phyloP scores from a whole-genome alignment of 1,140 invertebrate genomes.

The Cataglyphis hispanica region DNA sequence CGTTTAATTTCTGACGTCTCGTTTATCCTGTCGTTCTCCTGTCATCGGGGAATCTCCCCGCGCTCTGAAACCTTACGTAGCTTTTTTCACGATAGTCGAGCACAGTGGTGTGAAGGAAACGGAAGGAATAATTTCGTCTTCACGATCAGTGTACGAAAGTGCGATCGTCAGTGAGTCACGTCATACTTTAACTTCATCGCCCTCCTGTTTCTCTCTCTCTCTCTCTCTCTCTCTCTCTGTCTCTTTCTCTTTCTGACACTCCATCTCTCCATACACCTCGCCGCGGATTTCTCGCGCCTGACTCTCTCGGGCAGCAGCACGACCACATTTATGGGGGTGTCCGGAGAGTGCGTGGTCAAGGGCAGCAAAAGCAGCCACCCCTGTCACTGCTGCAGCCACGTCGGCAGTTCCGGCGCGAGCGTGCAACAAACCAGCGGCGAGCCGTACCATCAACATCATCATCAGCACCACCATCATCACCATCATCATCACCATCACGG shows the following conservation, averaged over 20 bases:
- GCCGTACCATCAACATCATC: constrained; percentile 75
- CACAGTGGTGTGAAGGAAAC: constrained; percentile 41
- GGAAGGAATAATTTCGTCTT: not conserved
- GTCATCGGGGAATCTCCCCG: not conserved
- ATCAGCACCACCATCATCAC: constrained; percentile 76
- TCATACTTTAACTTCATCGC: not conserved
- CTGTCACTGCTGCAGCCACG: constrained; percentile 83
- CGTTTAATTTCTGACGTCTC: not conserved
- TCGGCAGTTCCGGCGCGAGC: constrained; percentile 77
- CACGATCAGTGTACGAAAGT: constrained; percentile 53
- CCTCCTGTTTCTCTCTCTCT: not conserved
- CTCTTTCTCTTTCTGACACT: not conserved
- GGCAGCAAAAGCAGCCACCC: constrained; percentile 82
- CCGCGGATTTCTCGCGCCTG: constrained; percentile 27
- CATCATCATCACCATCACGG: constrained; percentile 73
- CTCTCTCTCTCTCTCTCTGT: not conserved
- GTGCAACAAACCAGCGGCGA: constrained; percentile 72
- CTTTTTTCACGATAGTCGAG: not conserved
- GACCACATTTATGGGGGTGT: constrained; percentile 84
- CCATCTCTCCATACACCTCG: not conserved
- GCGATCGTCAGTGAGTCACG: constrained; percentile 47
- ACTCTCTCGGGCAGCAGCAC: constrained; percentile 66
- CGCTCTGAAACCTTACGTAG: not conserved
- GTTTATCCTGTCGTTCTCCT: not conserved
- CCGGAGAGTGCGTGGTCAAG: constrained; percentile 84